Evolutionary conservation across 1,140 invertebrate genomes (phyloP), one percentile per base, ranked within the genome.

Genomic region (Lerema accius): DNA sequence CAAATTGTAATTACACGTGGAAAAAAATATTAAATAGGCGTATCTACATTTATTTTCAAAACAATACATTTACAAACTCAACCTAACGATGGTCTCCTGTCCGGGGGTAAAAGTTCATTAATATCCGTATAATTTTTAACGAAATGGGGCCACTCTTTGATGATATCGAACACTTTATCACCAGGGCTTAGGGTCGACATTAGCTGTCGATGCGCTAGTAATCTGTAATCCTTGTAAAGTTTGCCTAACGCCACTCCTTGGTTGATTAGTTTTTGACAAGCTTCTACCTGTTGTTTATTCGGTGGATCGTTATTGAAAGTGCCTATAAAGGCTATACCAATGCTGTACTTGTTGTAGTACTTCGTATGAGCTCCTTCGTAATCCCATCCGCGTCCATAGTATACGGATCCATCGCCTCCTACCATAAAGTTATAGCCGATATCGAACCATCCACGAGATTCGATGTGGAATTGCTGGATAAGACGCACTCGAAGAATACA

Each of bases 391-490:
- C 92, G 87, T 0, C 93, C 95, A 78, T 92, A 93, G 82, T 95
- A 96, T 0, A 93, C 92, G 0, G 92, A 91, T 0, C 94, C 94
- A 76, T 96, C 95, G 13, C 94, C 94, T 0, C 95, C 96, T 4
- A 96, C 91, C 4, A 96, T 76, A 73, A 96, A 97, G 74, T 95
- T 97, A 73, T 95, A 95, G 0, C 92, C 93, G 40, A 95, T 90
- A 46, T 91, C 90, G 11, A 51, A 69, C 89, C 89, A 91, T 0
- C 86, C 75, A 26, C 89, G 92, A 0, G 93, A 93, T 56, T 95
- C 94, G 48, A 96, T 95, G 78, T 96, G 95, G 72, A 93, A 96
- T 9, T 87, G 93, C 82, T 96, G 95, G 13, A 95, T 94, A 0
- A 87, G 46, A 32, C 92, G 90, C 0, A 95, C 93, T 0, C 86